These are phyloP conservation scores for Cryptotis parvus DNA, from an alignment of 2,113 vertebrate species.

Conservation along the genomic window DNA sequence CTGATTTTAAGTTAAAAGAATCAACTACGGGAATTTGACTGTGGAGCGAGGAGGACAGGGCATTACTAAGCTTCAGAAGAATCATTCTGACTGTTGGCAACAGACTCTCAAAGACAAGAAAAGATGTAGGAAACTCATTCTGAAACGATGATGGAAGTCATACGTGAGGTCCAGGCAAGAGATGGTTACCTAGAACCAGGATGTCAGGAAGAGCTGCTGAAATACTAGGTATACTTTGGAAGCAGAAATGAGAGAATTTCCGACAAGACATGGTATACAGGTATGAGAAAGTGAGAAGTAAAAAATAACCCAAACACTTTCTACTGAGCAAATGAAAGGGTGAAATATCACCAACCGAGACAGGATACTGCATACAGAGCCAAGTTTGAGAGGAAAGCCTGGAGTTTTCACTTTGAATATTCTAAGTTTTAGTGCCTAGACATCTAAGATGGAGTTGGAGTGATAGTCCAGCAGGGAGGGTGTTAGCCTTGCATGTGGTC, in stretches of 20 bases:
- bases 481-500: too few relatives aligned
- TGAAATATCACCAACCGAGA: background rate
- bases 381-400: constrained; percentile 23
- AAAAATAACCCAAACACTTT: background rate
- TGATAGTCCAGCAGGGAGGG: too few relatives aligned
- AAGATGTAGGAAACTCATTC: background rate
- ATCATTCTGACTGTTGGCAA: background rate
- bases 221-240: constrained; percentile 48
- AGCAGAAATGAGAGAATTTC: background rate
- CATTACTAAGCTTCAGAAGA: constrained; percentile 31
- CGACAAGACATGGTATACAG: background rate
- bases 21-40: background rate
- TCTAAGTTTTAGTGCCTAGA: constrained; percentile 6
- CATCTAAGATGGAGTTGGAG: background rate
- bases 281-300: background rate
- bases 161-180: constrained; percentile 18
- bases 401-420: background rate
- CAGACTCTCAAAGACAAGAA: background rate
- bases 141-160: too few relatives aligned
- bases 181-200: background rate
- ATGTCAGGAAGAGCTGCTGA: background rate
- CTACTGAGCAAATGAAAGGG: background rate
- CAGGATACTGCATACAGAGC: background rate
- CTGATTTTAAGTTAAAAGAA: constrained; percentile 59
- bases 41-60: background rate